Base-by-base conservation (phyloP, 1,140 invertebrate species). In the Bicyclus anynana region DNA sequence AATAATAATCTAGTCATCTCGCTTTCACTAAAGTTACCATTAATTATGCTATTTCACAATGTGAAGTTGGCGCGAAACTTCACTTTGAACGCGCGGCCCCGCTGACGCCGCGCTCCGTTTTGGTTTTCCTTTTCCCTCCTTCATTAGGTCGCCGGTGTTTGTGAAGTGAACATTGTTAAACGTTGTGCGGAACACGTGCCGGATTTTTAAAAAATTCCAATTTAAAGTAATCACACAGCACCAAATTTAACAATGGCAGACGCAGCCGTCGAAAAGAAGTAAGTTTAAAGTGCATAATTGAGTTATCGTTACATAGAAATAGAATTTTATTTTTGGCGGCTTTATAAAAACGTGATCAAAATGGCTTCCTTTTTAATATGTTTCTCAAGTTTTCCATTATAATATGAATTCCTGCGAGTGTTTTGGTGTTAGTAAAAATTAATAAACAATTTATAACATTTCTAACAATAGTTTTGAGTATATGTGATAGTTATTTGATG, bases 181-280 rank as follows among this genome's bases (percentile, higher is more conserved):
- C 75, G 72, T 69, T 69, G 85, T 83, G 72, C 73, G 73, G 69
- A 72, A 74, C 84, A 86, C 84, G 83, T 86, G 83, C 69, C 58
- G 56, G 78, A 67, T 65, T 67, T 67, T 68, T 75, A 55, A 4
- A 62, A 66, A 71, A 66, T 67, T 67, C 46, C 69, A 62, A 63
- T 74, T 70, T 67, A 61, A 69, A 73, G 61, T 71, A 77, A 72
- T 70, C 47, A 56, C 47, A 56, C 57, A 46, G 71, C 67, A 64
- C 49, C 48, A 62, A 61, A 65, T 62, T 68, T 69, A 72, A 84
- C 59, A 66, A 90, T 90, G 89, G 89, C 89, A 80, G 89, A 90
- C 76, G 81, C 85, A 80, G 85, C 81, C 50, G 78, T 89, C 29
- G 87, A 90, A 74, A 87, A 82, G 70, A 87, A 89, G 88, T 90